Base-by-base conservation (phyloP, 2,113 vertebrate genomes). In the Poeciliopsis retropinna region DNA sequence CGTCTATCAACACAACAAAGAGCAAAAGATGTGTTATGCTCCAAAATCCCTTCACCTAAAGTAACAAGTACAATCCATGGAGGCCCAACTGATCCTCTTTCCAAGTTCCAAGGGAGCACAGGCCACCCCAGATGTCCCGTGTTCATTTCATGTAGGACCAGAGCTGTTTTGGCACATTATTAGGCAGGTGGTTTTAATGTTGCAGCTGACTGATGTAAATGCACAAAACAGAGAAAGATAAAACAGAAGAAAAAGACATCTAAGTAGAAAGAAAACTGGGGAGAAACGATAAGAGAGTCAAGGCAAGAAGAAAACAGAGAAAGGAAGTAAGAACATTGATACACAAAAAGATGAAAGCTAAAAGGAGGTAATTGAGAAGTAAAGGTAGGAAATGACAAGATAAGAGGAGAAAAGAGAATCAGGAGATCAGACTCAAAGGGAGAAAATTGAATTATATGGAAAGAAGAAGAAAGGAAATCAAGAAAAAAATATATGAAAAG, bases 261-360 rank as follows among this genome's bases (percentile, higher is more conserved):
- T 54, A 47, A 73, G 76, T 28, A 34, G 29, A 14, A 31, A 25
- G 29, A 65, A 64, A 65, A 73, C 57, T 25, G 70, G 30, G 29
- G 19, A n/a, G n/a, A 65, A 65, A 66, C 19, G 47, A 54, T 39
- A 41, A 41, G 44, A 41, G 51, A n/a, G 47, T 30, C 44, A 27
- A 65, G n/a, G 54, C 8, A 10, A 39, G 31, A 12, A 57, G 30
- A 57, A 32, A 15, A 31, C 30, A 37, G 51, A 60, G 31, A 17
- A 6, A 15, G 14, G 31, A 54, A 41, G 29, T 64, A 39, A 34
- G 63, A 73, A 65, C 51, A 65, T 65, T 57, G 63, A 37, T 28
- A 54, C 32, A 47, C 8, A 25, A 51, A 73, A 47, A 73, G 62
- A 73, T 57, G 72, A 70, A 70, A 70, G 68, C 51, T 65, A 31